Percentiles rank a stretch among this genome's conserved stretches.
These are phyloP conservation scores for Noturus placidus DNA, from an alignment of 2,113 vertebrate genomes.

Conservation along the genomic window DNA sequence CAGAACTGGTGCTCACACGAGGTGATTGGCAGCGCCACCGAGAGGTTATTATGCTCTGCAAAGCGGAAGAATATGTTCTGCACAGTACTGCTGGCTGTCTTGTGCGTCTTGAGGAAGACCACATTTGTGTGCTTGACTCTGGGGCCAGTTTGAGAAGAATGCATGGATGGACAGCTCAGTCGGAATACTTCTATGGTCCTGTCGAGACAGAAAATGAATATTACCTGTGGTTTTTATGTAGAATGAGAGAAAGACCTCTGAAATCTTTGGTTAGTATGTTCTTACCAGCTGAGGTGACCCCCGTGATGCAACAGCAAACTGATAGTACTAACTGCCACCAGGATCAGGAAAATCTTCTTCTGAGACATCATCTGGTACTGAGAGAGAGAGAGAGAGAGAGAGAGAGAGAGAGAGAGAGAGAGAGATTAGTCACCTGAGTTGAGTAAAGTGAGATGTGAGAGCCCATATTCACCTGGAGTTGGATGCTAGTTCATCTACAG, in stretches of 20 bases:
- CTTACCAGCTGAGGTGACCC: constrained; percentile 80
- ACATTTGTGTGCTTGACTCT: constrained; percentile 75
- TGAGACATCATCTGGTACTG: constrained; percentile 66
- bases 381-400: constrained; percentile 22
- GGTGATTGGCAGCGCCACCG: constrained; percentile 78
- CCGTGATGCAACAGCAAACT: constrained; percentile 81
- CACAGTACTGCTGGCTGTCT: constrained; percentile 83
- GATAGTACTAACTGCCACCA: constrained; percentile 74
- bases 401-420: constrained; percentile 6
- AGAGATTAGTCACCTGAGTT: constrained; percentile 40
- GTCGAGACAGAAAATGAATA: not conserved
- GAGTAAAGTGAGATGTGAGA: not conserved
- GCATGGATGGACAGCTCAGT: constrained; percentile 59
- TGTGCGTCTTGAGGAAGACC: constrained; percentile 88
- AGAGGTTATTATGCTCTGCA: constrained; percentile 82
- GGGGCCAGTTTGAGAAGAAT: constrained; percentile 36
- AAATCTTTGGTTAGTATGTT: not conserved
- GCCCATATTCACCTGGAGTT: not conserved
- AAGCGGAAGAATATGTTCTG: constrained; percentile 89
- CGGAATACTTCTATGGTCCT: constrained; percentile 75
- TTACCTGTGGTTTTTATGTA: not conserved
- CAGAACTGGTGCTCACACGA: constrained; percentile 84
- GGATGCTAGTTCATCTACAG: constrained; percentile 10
- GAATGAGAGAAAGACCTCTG: not conserved
- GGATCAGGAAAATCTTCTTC: constrained; percentile 77